These are phyloP conservation scores for Amblyopsis hoosieri DNA, from an alignment of 2,797 vertebrate species.

Conservation along the genomic window DNA sequence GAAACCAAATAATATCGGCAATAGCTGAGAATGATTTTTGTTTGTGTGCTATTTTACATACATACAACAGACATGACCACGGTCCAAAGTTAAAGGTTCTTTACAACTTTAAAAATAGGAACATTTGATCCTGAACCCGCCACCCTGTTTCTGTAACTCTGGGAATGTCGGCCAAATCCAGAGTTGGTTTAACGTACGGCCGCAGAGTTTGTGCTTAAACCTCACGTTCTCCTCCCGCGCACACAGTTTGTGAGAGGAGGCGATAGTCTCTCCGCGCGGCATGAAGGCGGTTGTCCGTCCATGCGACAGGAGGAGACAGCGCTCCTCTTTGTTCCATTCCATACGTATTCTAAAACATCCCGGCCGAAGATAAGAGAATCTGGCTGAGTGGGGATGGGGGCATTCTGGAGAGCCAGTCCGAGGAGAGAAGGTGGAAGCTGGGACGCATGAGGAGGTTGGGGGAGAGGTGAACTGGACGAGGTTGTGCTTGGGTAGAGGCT, in stretches of 20 bases:
- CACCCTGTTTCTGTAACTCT: conserved; percentile 27
- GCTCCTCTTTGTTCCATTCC: conserved; percentile 2
- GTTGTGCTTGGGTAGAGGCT: conserved; percentile 21
- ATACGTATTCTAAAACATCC: background rate
- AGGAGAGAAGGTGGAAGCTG: background rate
- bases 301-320: background rate
- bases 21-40: conserved; percentile 42
- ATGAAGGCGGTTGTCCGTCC: background rate
- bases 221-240: conserved; percentile 44
- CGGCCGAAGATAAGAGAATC: background rate
- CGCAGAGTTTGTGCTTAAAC: conserved; percentile 69
- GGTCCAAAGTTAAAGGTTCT: conserved; percentile 74
- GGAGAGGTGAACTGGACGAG: conserved; percentile 25
- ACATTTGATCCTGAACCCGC: conserved; percentile 49
- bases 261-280: too few relatives aligned
- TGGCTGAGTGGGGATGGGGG: conserved; percentile 13
- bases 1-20: conserved; percentile 15
- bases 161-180: conserved; percentile 31
- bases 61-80: conserved; percentile 77
- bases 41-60: conserved; percentile 77
- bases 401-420: too few relatives aligned
- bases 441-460: conserved; percentile 31
- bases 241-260: background rate
- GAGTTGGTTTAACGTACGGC: conserved; percentile 41
- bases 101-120: conserved; percentile 74